phyloP scores from a whole-genome alignment of 1,140 invertebrate species.

The Trachymyrmex cornetzi region DNA sequence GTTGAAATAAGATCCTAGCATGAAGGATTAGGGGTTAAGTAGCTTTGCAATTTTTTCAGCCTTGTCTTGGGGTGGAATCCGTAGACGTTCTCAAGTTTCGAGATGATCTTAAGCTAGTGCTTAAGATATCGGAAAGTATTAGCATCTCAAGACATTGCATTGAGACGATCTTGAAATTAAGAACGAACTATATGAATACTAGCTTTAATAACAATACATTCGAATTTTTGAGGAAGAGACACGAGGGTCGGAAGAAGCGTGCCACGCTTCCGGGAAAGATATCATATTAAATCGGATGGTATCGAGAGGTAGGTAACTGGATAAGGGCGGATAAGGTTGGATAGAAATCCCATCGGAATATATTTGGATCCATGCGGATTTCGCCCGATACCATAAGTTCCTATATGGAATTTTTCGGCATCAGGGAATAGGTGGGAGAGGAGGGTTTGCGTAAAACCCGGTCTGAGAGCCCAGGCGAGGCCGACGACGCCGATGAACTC shows the following conservation, averaged over 20 bases:
- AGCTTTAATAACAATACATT: too few relatives aligned
- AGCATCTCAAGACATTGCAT: too few relatives aligned
- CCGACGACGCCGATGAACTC: conserved; percentile 50
- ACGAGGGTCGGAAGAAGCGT: conserved; percentile 12
- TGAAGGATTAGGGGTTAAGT: background rate
- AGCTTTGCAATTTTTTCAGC: background rate
- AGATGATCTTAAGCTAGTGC: too few relatives aligned
- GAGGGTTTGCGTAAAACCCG: background rate
- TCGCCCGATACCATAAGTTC: conserved; percentile 58
- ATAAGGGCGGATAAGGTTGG: conserved; percentile 57
- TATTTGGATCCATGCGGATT: conserved; percentile 62
- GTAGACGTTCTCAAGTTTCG: too few relatives aligned
- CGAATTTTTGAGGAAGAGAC: background rate
- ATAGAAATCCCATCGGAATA: conserved; percentile 64
- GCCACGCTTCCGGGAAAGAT: background rate
- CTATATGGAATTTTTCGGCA: conserved; percentile 57
- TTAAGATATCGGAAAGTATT: too few relatives aligned
- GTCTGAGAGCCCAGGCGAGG: conserved; percentile 35
- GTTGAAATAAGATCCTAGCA: background rate
- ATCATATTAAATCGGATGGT: conserved; percentile 54
- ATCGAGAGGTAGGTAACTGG: conserved; percentile 60
- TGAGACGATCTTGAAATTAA: too few relatives aligned
- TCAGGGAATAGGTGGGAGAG: too few relatives aligned
- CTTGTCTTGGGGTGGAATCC: too few relatives aligned
- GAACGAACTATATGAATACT: too few relatives aligned